Base-by-base conservation (phyloP, 2,888 invertebrate species). In the Lucinisca nassula region DNA sequence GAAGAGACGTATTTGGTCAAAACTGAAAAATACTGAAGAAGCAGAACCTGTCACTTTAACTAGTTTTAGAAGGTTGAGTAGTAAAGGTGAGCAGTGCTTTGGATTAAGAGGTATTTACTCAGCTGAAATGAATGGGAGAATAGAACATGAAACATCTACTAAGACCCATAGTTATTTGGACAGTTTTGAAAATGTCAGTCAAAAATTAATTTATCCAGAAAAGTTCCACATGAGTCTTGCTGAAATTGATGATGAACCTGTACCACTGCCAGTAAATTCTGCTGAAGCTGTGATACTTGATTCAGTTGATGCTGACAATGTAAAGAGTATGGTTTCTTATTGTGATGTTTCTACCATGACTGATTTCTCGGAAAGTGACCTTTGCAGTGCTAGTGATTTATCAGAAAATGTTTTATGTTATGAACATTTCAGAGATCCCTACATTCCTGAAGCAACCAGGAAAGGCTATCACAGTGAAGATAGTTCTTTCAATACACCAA, bases 21-120 rank as follows among this genome's bases (percentile, higher is more conserved):
- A 45, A 37, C 21, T 73, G 6, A 14, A n/a, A 21, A 14, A 32
- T 17, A 45, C 0, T 37, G 45, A 51, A 14, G 27, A 27, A 1
- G 12, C 24, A 51, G 74, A 85, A 45, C 80, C 85, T 30, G 85
- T 88, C 0, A 76, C 83, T 32, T 74, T 88, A n/a, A 17, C 78
- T 10, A 67, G 67, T 14, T 88, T 32, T 78, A 70, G 67, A 73
- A 80, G 78, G 21, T 67, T 67, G 17, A 8, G 21, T 21, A 55
- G n/a, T n/a, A 55, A n/a, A 55, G 55, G n/a, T n/a, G 45, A 55
- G n/a, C 21, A 45, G 17, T 8, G 10, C 17, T 17, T 45, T 45
- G 45, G 45, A 45, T 17, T 45, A 17, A 45, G 17, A 17, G 8
- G 10, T 8, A 17, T 12, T 45, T 8, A 45, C 10, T 45, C 17